Evolutionary conservation across 2,797 vertebrate genomes (phyloP), one percentile per base, ranked within the genome.

Genomic region (Rhinogobio ventralis): DNA sequence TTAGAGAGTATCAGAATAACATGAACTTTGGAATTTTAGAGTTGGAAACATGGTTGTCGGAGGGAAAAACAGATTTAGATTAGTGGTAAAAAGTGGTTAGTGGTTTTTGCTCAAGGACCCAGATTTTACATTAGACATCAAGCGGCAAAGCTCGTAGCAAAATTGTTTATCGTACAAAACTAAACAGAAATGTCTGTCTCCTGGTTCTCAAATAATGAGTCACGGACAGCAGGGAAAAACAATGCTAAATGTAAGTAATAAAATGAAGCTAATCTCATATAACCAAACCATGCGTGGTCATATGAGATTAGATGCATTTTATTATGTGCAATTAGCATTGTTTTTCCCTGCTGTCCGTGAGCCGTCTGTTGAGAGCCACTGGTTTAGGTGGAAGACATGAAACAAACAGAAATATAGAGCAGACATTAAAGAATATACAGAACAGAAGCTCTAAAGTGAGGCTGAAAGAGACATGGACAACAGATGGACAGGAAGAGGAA

Each of bases 401-500:
- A 25, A 11, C n/a, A 25, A 60, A 55, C 49, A 74, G 49, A 74
- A 33, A 33, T 53, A 23, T 11, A 25, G 4, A 73, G 45, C 15
- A 49, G 25, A 73, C 17, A 20, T 33, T 7, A 9, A 17, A 23
- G 19, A 53, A 33, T 55, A 6, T 14, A n/a, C 73, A 36, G 73
- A 55, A 55, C 51, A 55, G 51, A 75, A 66, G 25, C 60, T 79
- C 60, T 79, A 23, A 33, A 79, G 39, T 0, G 5, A 64, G 39
- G 53, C 8, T 62, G 51, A 73, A 53, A 49, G 66, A 51, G 46
- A 62, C 7, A 10, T 75, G 81, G 73, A 89, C 88, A 85, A 23
- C 87, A 85, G 79, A 87, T 86, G 84, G 69, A 86, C 49, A 77
- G 80, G 76, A 89, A 89, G 81, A 80, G 20, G 39, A 51, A 55